phyloP scores from a whole-genome alignment of 2,113 vertebrate genomes.

The Heptranchias perlo region DNA sequence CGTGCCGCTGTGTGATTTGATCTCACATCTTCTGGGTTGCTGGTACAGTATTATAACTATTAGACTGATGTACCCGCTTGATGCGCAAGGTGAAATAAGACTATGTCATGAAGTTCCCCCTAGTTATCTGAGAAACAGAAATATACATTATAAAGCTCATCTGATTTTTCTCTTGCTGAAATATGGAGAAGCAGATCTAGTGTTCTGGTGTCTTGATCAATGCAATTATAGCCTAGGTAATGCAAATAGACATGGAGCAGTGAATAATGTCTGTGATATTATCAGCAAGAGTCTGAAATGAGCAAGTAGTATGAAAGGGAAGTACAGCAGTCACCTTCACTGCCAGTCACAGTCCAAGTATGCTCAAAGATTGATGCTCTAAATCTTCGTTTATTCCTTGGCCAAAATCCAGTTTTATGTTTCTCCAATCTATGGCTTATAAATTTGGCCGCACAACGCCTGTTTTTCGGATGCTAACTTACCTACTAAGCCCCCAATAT shows the following conservation, averaged over 20 bases:
- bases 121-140: neutral
- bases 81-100: neutral
- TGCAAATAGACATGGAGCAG: neutral
- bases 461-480: no score
- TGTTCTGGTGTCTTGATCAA: neutral
- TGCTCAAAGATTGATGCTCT: neutral
- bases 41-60: no score
- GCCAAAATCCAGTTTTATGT: neutral
- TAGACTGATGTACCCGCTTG: neutral
- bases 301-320: neutral
- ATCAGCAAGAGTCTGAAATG: neutral
- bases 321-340: neutral
- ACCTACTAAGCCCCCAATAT: neutral
- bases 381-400: neutral
- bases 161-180: neutral
- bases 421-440: neutral
- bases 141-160: neutral
- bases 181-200: neutral
- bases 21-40: neutral
- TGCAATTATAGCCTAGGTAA: neutral
- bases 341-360: neutral
- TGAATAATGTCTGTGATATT: neutral
- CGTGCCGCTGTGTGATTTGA: neutral
- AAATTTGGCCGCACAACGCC: neutral
- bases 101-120: neutral